Evolutionary conservation across 2,888 invertebrate genomes (phyloP).

Genomic region (Cinara cedri): DNA sequence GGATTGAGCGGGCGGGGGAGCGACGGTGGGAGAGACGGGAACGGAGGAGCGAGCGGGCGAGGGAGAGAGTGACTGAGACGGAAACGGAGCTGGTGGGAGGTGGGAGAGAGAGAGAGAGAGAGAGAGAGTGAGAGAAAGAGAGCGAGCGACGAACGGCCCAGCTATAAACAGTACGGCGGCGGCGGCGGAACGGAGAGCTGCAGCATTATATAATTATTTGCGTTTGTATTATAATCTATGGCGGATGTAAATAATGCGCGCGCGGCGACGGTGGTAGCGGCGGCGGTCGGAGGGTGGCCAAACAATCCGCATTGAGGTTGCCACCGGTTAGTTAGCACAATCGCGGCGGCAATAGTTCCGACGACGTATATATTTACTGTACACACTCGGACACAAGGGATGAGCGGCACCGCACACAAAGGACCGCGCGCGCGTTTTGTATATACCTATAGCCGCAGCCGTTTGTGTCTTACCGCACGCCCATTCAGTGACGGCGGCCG

Average conservation of each 20-base stretch:
- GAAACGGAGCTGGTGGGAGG: too few relatives aligned
- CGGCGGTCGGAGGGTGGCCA: not conserved
- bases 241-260: conserved; percentile 45
- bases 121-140: not conserved
- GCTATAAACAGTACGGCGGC: not conserved
- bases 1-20: not conserved
- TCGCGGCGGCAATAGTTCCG: conserved; percentile 29
- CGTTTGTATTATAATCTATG: conserved; percentile 48
- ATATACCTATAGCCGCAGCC: not conserved
- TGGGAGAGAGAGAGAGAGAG: not conserved
- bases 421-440: not conserved
- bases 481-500: conserved; percentile 22
- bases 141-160: not conserved
- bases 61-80: not conserved
- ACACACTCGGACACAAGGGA: conserved; percentile 24
- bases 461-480: conserved; percentile 46
- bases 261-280: not conserved
- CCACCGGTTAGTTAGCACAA: conserved; percentile 51
- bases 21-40: too few relatives aligned
- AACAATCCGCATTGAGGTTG: conserved; percentile 49
- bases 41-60: not conserved
- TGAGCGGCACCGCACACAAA: conserved; percentile 19
- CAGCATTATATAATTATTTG: conserved; percentile 49
- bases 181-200: not conserved
- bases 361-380: too few relatives aligned